Evolutionary conservation across 2,113 vertebrate genomes (phyloP).

Genomic region (Antigone vipio): DNA sequence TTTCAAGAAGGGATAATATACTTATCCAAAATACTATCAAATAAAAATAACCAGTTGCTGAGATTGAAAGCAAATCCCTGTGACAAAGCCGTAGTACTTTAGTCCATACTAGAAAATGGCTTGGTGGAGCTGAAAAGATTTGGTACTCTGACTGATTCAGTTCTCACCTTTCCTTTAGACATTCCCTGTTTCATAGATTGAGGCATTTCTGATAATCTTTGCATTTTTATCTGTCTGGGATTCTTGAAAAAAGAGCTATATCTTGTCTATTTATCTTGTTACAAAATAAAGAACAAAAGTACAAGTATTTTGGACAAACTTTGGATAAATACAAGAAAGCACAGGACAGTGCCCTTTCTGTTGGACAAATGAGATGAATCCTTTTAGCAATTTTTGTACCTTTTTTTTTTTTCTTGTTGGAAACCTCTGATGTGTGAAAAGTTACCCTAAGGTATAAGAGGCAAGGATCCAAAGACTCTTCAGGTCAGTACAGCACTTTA

Average conservation of each 20-base stretch:
- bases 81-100: neutral
- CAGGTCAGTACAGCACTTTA: constrained; percentile 5
- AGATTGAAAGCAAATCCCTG: neutral
- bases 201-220: neutral
- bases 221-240: neutral
- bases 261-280: neutral
- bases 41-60: neutral
- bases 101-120: neutral
- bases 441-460: neutral
- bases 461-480: neutral
- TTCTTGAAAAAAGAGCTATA: neutral
- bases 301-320: neutral
- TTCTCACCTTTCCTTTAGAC: neutral
- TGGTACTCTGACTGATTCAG: neutral
- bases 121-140: neutral
- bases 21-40: constrained; percentile 8
- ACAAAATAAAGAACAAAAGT: neutral
- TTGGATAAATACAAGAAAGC: neutral
- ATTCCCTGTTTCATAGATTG: neutral
- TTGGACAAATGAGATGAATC: neutral
- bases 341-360: neutral
- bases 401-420: neutral
- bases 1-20: neutral
- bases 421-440: constrained; percentile 26
- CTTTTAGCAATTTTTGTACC: neutral